phyloP scores from a whole-genome alignment of 2,113 vertebrate species.

The Romanogobio albipinnatus region DNA sequence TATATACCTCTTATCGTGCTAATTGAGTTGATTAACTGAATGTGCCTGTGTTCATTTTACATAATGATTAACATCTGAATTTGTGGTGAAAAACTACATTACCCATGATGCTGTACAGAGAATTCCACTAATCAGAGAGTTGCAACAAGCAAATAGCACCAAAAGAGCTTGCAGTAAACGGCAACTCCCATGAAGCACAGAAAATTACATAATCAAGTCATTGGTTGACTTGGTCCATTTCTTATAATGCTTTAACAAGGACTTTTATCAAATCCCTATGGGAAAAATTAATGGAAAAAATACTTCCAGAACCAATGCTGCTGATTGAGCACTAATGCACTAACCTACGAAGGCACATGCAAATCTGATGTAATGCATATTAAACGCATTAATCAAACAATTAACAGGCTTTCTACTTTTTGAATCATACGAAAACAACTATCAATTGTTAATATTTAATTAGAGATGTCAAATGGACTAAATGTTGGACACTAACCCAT shows the following conservation, averaged over 20 bases:
- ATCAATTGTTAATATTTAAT: not conserved
- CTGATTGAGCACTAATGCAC: not conserved
- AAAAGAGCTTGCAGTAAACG: too few relatives aligned
- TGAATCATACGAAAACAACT: not conserved
- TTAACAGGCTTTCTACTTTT: not conserved
- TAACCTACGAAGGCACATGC: not conserved
- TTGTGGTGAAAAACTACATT: too few relatives aligned
- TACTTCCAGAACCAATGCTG: not conserved
- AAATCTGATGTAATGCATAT: not conserved
- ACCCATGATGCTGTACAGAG: too few relatives aligned
- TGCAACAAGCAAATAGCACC: too few relatives aligned
- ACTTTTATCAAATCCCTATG: not conserved
- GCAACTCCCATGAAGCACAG: too few relatives aligned
- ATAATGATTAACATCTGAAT: too few relatives aligned
- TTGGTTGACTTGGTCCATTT: not conserved
- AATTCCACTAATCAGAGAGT: too few relatives aligned
- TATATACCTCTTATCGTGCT: too few relatives aligned
- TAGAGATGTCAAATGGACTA: not conserved
- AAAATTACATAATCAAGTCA: too few relatives aligned
- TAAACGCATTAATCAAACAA: not conserved
- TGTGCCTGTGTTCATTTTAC: too few relatives aligned
- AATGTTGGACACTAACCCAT: constrained; percentile 77
- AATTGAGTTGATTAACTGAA: too few relatives aligned
- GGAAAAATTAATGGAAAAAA: not conserved
- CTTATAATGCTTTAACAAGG: not conserved